phyloP scores from a whole-genome alignment of 2,113 vertebrate genomes.

The Pavo muticus region DNA sequence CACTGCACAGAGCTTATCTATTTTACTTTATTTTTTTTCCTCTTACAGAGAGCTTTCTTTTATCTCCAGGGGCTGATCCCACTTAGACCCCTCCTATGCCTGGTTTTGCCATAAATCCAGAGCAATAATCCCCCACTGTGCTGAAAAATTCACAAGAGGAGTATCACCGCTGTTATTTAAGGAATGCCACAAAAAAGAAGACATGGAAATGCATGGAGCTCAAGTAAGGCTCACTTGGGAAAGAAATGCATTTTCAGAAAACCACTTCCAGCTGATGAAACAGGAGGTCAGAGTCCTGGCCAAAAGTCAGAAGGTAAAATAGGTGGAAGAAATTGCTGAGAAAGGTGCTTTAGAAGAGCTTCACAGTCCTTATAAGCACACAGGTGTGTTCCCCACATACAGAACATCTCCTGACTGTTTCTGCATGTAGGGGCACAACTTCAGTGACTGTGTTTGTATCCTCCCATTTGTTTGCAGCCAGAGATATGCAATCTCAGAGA shows the following conservation, averaged over 20 bases:
- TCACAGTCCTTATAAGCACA: not conserved
- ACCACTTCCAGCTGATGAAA: not conserved
- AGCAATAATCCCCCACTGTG: not conserved
- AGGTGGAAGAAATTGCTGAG: not conserved
- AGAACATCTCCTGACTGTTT: rapidly evolving
- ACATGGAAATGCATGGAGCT: not conserved
- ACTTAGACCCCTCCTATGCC: not conserved
- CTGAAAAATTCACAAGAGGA: not conserved
- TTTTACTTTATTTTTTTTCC: not conserved
- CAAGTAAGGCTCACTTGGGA: not conserved
- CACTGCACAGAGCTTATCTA: not conserved
- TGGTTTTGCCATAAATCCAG: not conserved
- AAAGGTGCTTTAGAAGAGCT: not conserved
- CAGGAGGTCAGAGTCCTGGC: not conserved
- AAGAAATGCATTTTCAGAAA: not conserved
- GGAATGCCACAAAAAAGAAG: not conserved
- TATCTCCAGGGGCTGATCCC: not conserved
- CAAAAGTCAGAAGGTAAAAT: not conserved
- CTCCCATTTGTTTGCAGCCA: not conserved
- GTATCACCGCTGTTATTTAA: rapidly evolving
- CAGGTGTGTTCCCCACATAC: rapidly evolving
- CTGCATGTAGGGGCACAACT: not conserved
- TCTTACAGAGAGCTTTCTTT: not conserved
- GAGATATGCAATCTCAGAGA: not conserved
- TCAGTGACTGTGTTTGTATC: not conserved